Percentiles rank a stretch among this genome's conserved stretches.
Evolutionary conservation across 2,113 vertebrate species (phyloP).

Genomic region (Gopherus flavomarginatus): DNA sequence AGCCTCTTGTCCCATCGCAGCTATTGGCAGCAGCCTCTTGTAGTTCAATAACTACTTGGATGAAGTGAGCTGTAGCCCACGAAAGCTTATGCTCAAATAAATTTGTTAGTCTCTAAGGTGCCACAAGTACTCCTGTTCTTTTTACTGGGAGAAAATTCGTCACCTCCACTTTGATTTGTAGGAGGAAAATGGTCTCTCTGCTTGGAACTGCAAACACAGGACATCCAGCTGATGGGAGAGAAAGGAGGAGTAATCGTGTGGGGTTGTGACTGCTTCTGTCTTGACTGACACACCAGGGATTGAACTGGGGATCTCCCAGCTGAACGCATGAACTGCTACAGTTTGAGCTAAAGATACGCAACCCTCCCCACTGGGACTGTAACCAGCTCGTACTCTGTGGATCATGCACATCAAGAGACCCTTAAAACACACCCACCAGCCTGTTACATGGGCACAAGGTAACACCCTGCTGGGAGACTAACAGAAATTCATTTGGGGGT

Average conservation of each 20-base stretch:
- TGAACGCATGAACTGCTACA: too few species aligned
- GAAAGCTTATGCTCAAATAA: too few species aligned
- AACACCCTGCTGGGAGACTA: neutral
- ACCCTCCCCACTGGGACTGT: too few species aligned
- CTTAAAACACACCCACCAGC: neutral
- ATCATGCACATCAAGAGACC: neutral
- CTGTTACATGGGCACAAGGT: neutral
- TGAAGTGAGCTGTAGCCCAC: too few species aligned
- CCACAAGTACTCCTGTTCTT: too few species aligned
- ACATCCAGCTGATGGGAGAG: neutral
- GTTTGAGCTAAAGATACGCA: too few species aligned
- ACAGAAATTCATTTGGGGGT: neutral
- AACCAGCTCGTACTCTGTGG: neutral
- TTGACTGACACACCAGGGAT: too few species aligned
- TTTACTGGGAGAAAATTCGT: neutral
- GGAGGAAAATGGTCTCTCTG: neutral
- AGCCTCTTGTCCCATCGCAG: neutral
- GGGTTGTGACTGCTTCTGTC: too few species aligned
- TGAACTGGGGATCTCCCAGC: too few species aligned
- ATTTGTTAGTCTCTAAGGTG: too few species aligned
- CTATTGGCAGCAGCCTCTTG: neutral
- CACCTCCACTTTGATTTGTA: neutral
- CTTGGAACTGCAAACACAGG: neutral
- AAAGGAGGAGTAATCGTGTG: neutral
- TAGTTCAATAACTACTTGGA: fast-evolving